Conservation (phyloP, 2,888 invertebrate species). For the Anticlea derivata region DNA sequence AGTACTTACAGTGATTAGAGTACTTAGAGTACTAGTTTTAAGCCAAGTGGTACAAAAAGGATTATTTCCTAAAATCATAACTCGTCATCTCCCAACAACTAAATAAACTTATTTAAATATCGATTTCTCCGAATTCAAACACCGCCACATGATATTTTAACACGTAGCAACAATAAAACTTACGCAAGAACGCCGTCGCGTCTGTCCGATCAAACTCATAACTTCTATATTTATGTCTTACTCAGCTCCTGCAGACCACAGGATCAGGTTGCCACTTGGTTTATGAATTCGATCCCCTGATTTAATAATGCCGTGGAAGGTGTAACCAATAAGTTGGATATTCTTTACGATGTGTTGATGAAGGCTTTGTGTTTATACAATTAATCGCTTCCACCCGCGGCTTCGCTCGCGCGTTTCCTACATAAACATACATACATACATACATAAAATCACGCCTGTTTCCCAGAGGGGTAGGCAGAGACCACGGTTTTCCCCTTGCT, state of each 20-base stretch:
- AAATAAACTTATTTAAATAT: constrained; percentile 30
- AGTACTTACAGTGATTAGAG: no score
- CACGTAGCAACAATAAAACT: constrained; percentile 32
- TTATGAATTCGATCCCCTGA: constrained; percentile 36
- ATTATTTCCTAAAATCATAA: background rate
- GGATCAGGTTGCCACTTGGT: constrained; percentile 30
- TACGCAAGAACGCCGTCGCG: constrained; percentile 15
- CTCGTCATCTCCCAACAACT: constrained; percentile 12
- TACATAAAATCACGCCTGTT: no score
- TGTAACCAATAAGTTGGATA: constrained; percentile 21
- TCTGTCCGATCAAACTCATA: constrained; percentile 33
- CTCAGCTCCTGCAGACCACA: constrained; percentile 35
- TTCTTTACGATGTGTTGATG: constrained; percentile 9
- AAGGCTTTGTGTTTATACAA: no score
- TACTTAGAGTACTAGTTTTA: no score
- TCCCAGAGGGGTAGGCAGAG: no score
- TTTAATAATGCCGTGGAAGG: constrained; percentile 18
- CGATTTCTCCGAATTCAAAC: constrained; percentile 34
- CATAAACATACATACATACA: no score
- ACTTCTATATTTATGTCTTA: constrained; percentile 41
- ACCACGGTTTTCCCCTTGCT: no score
- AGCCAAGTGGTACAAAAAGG: no score
- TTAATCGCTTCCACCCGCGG: no score
- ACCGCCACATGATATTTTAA: constrained; percentile 36
- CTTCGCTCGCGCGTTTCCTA: no score